These are phyloP conservation scores for Drosophila arawakana DNA, from an alignment of 1,140 invertebrate genomes.

Conservation along the genomic window DNA sequence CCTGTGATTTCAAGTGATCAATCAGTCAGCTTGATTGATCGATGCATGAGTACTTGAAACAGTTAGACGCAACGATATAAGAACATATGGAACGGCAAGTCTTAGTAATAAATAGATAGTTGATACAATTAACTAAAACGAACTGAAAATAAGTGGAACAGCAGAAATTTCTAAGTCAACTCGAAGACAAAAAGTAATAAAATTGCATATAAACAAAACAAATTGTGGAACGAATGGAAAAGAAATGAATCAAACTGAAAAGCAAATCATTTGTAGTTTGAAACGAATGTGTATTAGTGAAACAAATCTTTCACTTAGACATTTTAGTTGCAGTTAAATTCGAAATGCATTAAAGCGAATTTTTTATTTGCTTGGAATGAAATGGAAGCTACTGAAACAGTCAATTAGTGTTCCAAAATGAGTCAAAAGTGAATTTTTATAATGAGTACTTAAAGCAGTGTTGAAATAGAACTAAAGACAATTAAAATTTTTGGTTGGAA, in stretches of 20 bases:
- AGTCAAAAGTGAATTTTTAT: too few relatives aligned
- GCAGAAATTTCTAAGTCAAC: neutral
- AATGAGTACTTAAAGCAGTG: too few relatives aligned
- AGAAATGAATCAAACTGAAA: too few relatives aligned
- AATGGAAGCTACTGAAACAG: neutral
- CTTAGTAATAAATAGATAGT: too few relatives aligned
- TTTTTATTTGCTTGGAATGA: neutral
- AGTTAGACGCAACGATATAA: neutral
- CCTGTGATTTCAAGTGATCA: neutral
- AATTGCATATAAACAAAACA: neutral
- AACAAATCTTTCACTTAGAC: too few relatives aligned
- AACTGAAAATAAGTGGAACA: neutral
- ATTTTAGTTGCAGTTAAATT: too few relatives aligned
- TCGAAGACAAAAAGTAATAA: too few relatives aligned
- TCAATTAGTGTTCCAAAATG: neutral
- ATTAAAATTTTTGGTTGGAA: neutral
- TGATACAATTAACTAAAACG: neutral
- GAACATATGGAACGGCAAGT: neutral
- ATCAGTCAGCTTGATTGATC: neutral
- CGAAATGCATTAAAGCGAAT: too few relatives aligned
- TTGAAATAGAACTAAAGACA: too few relatives aligned
- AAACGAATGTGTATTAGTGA: too few relatives aligned
- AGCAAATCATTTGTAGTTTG: too few relatives aligned
- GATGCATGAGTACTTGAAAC: neutral
- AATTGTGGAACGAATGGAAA: neutral